These are phyloP conservation scores for Bergia puertoricense DNA, from an alignment of 92 coral and sea anemone species.

Conservation along the genomic window DNA sequence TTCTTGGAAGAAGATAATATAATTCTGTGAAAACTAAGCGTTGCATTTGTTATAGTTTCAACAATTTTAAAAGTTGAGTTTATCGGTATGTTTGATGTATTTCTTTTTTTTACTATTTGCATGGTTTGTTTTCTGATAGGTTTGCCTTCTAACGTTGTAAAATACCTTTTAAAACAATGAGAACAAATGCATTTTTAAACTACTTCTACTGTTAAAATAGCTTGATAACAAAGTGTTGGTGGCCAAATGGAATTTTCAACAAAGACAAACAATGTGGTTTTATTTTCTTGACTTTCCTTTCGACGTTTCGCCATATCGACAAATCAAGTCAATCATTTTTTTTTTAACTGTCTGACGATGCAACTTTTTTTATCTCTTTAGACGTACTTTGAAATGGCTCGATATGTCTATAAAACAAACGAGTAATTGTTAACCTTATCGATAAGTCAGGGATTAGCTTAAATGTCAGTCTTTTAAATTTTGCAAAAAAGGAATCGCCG, in stretches of 20 bases:
- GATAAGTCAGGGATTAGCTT: neutral
- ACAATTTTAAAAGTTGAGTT: too few relatives aligned
- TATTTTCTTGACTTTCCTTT: neutral
- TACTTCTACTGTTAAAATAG: neutral
- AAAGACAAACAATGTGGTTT: neutral
- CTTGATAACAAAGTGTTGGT: neutral
- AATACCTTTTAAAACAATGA: neutral
- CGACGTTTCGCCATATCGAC: neutral
- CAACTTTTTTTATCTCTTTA: neutral
- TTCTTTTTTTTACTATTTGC: neutral
- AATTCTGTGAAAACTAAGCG: too few relatives aligned
- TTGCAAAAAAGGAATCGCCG: neutral
- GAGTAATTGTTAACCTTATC: neutral
- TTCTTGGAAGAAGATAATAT: too few relatives aligned
- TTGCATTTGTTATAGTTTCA: too few relatives aligned
- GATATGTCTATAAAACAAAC: neutral
- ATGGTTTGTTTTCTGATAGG: neutral
- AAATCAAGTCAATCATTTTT: neutral
- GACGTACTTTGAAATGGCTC: neutral
- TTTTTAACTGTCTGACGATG: neutral
- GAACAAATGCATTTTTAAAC: neutral
- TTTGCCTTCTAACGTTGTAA: neutral
- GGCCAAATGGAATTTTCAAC: neutral
- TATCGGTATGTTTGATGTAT: too few relatives aligned
- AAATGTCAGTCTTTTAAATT: neutral